Base-by-base conservation (phyloP, 2,888 invertebrate species). In the Nephrotoma appendiculata region DNA sequence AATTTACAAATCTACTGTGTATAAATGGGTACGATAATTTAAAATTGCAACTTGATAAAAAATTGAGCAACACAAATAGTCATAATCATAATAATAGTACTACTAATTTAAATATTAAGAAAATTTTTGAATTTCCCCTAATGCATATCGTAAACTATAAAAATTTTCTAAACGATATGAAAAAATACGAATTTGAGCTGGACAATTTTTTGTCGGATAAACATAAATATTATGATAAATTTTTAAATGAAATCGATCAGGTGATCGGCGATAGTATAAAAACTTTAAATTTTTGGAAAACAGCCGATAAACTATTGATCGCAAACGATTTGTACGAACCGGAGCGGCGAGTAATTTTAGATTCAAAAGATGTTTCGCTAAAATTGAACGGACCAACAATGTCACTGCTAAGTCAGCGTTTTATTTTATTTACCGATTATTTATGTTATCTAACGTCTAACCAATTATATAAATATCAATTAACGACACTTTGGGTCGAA, bases 401-500 rank as follows among this genome's bases (percentile, higher is more conserved):
- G 41, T 93, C 96, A 88, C 96, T 97, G 90, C 95, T 95, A 5
- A 94, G 95, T 0, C 96, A 96, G 89, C 95, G 95, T 93, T 96
- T 98, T 89, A 94, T 97, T 88, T 92, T 98, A 86, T 94, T 98
- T 89, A 96, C 95, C 87, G 97, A 98, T 91, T 92, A 95, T 87
- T 95, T 98, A 88, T 94, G 97, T 87, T 96, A 97, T 89, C 92
- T 95, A 42, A 93, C 93, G 89, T 71, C 71, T 31, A 95, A 95
- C 52, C 94, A 95, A 42, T 93, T 94, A 1, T 93, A 95, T 86
- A 93, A 93, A 0, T 95, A 96, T 91, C 94, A 95, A 7, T 92
- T 97, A 88, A 93, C 93, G 88, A 95, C 96, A 0, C 90, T 97
- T 85, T 98, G 98, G 98, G 93, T 97, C 2, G 96, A 96, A 90